phyloP scores from a whole-genome alignment of 2,113 vertebrate genomes.

The Strix uralensis region DNA sequence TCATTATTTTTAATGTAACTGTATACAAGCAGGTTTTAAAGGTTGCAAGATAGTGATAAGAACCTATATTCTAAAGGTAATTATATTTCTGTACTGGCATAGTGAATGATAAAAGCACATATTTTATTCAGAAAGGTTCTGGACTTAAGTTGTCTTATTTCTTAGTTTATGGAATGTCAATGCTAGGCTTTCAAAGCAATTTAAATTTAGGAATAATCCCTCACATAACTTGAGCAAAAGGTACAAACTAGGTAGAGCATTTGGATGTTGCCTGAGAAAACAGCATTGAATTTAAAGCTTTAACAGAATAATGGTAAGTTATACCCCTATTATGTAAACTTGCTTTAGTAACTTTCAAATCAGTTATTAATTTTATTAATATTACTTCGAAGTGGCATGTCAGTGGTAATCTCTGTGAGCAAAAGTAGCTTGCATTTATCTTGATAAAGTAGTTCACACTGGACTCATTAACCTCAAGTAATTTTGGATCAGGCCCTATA shows the following conservation, averaged over 20 bases:
- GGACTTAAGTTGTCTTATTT: neutral
- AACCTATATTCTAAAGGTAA: neutral
- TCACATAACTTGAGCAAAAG: neutral
- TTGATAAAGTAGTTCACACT: slow-evolving; percentile 14
- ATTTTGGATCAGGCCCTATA: neutral
- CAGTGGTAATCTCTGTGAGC: neutral
- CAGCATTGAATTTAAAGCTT: neutral
- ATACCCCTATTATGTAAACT: neutral
- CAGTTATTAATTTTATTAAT: neutral
- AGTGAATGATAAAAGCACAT: neutral
- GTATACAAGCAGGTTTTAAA: neutral
- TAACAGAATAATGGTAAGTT: neutral
- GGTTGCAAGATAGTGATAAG: neutral
- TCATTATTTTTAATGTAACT: slow-evolving; percentile 11
- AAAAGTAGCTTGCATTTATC: neutral
- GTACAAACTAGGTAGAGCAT: neutral
- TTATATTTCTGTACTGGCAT: neutral
- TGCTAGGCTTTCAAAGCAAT: neutral
- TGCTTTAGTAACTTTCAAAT: neutral
- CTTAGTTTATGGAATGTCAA: neutral
- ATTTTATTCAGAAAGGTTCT: neutral
- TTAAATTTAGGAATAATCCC: neutral
- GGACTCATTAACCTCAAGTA: neutral
- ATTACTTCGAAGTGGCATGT: neutral
- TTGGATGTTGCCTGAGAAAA: neutral